phyloP scores from a whole-genome alignment of 1,140 invertebrate genomes.

The Campoletis sonorensis region DNA sequence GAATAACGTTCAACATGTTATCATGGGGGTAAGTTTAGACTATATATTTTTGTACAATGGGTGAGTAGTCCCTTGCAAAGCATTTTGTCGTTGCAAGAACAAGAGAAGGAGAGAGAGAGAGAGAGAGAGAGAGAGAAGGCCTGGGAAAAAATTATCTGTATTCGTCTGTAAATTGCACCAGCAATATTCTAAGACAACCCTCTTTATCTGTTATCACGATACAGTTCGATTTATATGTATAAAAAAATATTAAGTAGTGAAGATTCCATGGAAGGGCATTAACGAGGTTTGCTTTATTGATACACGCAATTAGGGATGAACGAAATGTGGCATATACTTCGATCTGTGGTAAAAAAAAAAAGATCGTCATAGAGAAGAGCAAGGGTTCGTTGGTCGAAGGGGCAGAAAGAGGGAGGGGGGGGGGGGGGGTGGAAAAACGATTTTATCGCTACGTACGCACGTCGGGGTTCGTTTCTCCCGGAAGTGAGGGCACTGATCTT shows the following conservation, averaged over 20 bases:
- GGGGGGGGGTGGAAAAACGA: neutral
- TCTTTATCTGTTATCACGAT: conserved; percentile 12
- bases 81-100: conserved; percentile 46
- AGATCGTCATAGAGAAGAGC: conserved; percentile 17
- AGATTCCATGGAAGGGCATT: conserved; percentile 18
- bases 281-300: conserved; percentile 42
- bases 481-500: neutral
- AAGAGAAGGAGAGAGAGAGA: neutral
- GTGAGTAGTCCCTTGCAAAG: conserved; percentile 51
- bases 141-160: neutral
- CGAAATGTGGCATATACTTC: conserved; percentile 16
- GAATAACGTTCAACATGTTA: conserved; percentile 48
- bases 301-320: conserved; percentile 49
- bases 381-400: neutral
- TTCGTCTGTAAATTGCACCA: neutral
- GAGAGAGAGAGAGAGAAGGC: neutral
- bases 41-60: conserved; percentile 55
- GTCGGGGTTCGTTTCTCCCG: conserved; percentile 32
- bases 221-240: neutral
- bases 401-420: neutral
- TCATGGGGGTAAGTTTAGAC: conserved; percentile 32
- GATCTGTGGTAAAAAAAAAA: neutral
- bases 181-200: neutral
- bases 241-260: neutral
- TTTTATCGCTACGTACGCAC: conserved; percentile 20